phyloP scores from a whole-genome alignment of 2,797 vertebrate genomes.

The Cercopithecus petaurista region DNA sequence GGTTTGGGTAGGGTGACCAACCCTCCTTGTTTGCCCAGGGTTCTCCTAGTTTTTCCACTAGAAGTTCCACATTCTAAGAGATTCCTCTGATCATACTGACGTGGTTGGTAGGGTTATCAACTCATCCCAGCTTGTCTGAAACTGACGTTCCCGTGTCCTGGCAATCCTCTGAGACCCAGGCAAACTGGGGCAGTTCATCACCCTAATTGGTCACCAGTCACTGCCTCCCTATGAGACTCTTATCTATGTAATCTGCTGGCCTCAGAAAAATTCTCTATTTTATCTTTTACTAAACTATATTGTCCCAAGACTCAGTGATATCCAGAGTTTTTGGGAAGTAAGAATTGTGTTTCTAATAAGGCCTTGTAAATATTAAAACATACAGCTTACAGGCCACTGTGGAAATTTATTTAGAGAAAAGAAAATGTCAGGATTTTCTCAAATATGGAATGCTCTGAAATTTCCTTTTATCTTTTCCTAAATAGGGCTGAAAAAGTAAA shows the following conservation, averaged over 20 bases:
- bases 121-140: background rate
- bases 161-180: background rate
- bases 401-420: constrained; percentile 3
- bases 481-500: background rate
- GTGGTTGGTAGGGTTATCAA: background rate
- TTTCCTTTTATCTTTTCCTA: background rate
- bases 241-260: background rate
- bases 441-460: background rate
- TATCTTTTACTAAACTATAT: background rate
- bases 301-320: background rate
- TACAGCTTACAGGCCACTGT: background rate
- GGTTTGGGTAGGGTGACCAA: background rate
- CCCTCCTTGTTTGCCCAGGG: background rate
- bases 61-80: background rate
- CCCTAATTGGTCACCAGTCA: background rate
- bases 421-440: constrained; percentile 13
- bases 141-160: background rate
- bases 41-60: background rate
- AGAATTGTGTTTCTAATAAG: background rate
- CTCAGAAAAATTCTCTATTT: background rate
- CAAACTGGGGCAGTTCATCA: background rate
- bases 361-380: background rate
- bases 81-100: background rate
- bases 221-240: background rate
- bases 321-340: constrained; percentile 24